Percentiles rank a stretch among this genome's conserved stretches.
phyloP scores from a whole-genome alignment of 1,140 invertebrate species.

The Polypedilum vanderplanki region DNA sequence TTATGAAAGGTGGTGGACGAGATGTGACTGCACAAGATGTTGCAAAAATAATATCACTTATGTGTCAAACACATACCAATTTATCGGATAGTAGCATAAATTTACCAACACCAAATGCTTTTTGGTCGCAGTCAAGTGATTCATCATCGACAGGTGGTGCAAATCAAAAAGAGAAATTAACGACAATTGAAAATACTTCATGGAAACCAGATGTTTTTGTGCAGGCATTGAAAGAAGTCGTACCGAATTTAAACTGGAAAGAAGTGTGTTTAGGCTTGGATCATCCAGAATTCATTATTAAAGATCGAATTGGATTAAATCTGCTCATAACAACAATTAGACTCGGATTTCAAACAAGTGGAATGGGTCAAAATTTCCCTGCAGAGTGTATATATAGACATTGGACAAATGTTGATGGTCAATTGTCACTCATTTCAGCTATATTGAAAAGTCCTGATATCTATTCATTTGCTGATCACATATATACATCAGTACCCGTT shows the following conservation, averaged over 20 bases:
- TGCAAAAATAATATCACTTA: constrained; percentile 75
- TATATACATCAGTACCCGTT: constrained; percentile 73
- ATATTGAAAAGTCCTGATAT: constrained; percentile 87
- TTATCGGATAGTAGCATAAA: constrained; percentile 59
- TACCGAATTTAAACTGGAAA: constrained; percentile 81
- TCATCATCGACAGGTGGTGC: constrained; percentile 34
- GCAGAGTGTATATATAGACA: constrained; percentile 80
- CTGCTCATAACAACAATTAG: constrained; percentile 73
- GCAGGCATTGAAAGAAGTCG: constrained; percentile 80
- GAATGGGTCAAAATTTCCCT: constrained; percentile 72
- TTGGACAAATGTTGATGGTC: constrained; percentile 90
- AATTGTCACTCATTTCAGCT: constrained; percentile 79
- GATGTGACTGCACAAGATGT: constrained; percentile 74
- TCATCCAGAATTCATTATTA: constrained; percentile 80
- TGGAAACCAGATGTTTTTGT: constrained; percentile 95
- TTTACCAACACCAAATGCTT: constrained; percentile 55
- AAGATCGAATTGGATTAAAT: constrained; percentile 75
- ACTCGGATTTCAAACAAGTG: constrained; percentile 66
- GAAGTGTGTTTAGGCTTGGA: constrained; percentile 88
- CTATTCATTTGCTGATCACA: constrained; percentile 89
- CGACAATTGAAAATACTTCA: constrained; percentile 48
- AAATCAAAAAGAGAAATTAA: constrained; percentile 35
- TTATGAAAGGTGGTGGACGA: constrained; percentile 64
- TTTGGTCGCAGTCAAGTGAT: constrained; percentile 45
- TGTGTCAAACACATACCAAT: constrained; percentile 73